Conservation (phyloP, 2,797 vertebrate genomes). For the Myripristis murdjan region DNA sequence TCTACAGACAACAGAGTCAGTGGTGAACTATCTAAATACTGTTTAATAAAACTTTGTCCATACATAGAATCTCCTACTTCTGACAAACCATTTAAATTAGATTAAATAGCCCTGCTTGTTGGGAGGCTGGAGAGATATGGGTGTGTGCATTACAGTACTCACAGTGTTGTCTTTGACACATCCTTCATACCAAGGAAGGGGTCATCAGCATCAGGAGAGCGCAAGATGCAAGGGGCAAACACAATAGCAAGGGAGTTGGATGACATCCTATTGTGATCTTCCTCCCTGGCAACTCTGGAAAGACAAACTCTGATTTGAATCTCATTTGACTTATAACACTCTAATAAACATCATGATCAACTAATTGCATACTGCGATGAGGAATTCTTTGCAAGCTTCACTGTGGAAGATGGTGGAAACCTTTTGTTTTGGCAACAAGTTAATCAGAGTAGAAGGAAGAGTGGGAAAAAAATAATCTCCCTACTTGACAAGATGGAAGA, state of each 20-base stretch:
- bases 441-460: not conserved
- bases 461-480: not conserved
- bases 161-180: slow-evolving; percentile 94
- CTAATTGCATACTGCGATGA: not conserved
- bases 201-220: slow-evolving; percentile 90
- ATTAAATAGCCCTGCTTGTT: too few species aligned
- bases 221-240: slow-evolving; percentile 96
- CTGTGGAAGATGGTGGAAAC: not conserved
- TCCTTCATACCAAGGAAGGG: slow-evolving; percentile 96
- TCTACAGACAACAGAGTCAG: slow-evolving; percentile 75
- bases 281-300: slow-evolving; percentile 92
- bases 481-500: slow-evolving; percentile 98
- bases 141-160: slow-evolving; percentile 68
- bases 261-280: slow-evolving; percentile 95
- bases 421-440: too few species aligned
- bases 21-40: not conserved
- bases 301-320: slow-evolving; percentile 27
- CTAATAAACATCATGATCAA: not conserved
- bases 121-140: not conserved
- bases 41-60: not conserved
- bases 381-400: not conserved
- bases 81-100: not conserved
- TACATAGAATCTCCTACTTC: not conserved
- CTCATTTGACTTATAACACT: not conserved
- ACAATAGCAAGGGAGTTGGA: slow-evolving; percentile 93